Percentiles rank a stretch among this genome's conserved stretches.
phyloP scores from a whole-genome alignment of 1,140 invertebrate genomes.

The Drosophila truncata region DNA sequence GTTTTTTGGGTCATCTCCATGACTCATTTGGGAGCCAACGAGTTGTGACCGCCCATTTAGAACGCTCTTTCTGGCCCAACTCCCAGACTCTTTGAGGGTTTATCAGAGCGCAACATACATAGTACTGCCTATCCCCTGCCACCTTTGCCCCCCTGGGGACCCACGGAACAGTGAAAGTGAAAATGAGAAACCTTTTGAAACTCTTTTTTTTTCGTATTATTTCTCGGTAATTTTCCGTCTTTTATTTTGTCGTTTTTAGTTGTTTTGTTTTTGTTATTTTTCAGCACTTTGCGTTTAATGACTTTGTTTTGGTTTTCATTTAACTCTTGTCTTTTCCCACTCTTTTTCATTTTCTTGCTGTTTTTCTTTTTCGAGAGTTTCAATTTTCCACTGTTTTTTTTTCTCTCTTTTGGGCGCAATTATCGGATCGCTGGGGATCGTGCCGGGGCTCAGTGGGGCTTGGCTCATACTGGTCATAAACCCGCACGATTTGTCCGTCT shows the following conservation, averaged over 20 bases:
- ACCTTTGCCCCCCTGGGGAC: conserved; percentile 9
- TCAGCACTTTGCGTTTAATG: conserved; percentile 40
- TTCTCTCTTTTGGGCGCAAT: conserved; percentile 31
- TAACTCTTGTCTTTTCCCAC: conserved; percentile 44
- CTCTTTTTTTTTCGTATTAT: conserved; percentile 36
- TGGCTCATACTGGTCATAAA: conserved; percentile 8
- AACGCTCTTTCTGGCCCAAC: conserved; percentile 14
- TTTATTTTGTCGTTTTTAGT: conserved; percentile 32
- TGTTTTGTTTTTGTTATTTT: conserved; percentile 5
- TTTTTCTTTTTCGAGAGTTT: conserved; percentile 23
- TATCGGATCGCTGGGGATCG: conserved; percentile 42
- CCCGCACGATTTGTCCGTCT: conserved; percentile 9
- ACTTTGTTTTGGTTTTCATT: conserved; percentile 71
- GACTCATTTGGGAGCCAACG: conserved; percentile 40
- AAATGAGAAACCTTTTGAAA: conserved; percentile 44
- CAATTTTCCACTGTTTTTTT: conserved; percentile 15
- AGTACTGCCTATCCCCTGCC: not conserved
- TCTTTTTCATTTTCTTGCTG: not conserved
- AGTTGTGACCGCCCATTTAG: conserved; percentile 25
- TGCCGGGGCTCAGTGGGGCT: conserved; percentile 11
- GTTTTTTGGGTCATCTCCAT: conserved; percentile 22
- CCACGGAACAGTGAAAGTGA: conserved; percentile 67
- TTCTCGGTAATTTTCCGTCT: conserved; percentile 69
- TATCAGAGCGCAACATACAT: conserved; percentile 46
- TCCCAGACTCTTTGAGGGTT: not conserved